Base-by-base conservation (phyloP, 2,888 invertebrate species). In the Nomada ruficornis region DNA sequence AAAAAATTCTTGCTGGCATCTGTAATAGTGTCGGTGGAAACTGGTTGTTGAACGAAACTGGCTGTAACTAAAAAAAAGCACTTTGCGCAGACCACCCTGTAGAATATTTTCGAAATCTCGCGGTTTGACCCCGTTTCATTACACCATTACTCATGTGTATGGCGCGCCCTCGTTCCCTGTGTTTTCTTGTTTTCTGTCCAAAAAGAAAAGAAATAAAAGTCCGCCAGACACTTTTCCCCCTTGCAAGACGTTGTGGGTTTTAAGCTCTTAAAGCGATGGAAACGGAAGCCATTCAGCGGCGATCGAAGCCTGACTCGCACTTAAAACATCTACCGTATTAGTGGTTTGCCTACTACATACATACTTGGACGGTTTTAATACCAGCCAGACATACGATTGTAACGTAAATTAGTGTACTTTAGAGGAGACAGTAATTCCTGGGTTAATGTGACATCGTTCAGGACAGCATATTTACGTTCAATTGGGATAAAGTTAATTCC, bases 111-210 rank as follows among this genome's bases (percentile, higher is more conserved):
- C 55, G 77, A 87, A 87, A 80, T 76, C 78, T 87, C 81, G 85
- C 70, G 79, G 62, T 81, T 78, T 76, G 87, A 77, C 86, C 87
- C 83, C 87, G 83, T 87, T 87, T 77, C 77, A 57, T 79, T 82
- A 68, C 68, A 65, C 67, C 69, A 68, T 80, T 79, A 62, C 79
- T 70, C 76, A 81, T 83, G 79, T 73, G 77, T 57, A 60, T 70
- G 69, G 69, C 20, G 36, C 69, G 86, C 76, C 85, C 87, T 83
- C 85, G 76, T 87, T 85, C 80, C 65, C 63, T 73, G 42, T 76
- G 77, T 83, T 87, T 87, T 81, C 81, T 78, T 72, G 78, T 73
- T 79, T 77, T 60, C 67, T 59, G 65, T 50, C 44, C 13, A 36
- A 72, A 20, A 26, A 18, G 23, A 65, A 67, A 20, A 59, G 47